Percentiles rank a stretch among this genome's conserved stretches.
These are phyloP conservation scores for Alligator mississippiensis DNA, from an alignment of 2,113 vertebrate species.

Conservation along the genomic window DNA sequence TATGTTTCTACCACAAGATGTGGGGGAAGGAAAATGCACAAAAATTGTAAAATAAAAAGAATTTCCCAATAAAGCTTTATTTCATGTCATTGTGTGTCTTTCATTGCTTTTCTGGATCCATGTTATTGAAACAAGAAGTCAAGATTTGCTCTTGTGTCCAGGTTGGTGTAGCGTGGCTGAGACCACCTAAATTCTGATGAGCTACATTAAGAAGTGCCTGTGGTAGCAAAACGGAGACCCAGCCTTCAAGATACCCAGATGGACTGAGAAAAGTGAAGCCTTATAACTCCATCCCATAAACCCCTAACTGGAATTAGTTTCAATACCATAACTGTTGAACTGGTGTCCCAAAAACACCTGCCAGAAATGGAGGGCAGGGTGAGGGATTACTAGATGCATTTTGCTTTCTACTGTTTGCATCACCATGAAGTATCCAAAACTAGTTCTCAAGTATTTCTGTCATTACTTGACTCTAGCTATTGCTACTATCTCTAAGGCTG, in stretches of 20 bases:
- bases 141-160: neutral
- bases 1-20: fast-evolving
- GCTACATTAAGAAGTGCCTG: neutral
- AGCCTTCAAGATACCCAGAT: neutral
- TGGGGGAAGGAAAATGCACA: neutral
- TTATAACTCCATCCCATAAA: neutral
- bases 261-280: neutral
- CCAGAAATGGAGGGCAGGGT: neutral
- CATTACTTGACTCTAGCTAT: neutral
- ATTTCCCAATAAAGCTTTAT: neutral
- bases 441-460: neutral
- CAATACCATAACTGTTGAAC: neutral
- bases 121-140: neutral
- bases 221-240: neutral
- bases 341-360: neutral
- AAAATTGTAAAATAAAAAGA: neutral
- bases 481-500: neutral
- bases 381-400: neutral
- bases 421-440: neutral
- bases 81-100: neutral
- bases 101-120: neutral
- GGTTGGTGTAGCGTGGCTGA: neutral
- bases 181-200: neutral
- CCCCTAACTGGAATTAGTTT: neutral
- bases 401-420: neutral